These are phyloP conservation scores for Meleagris gallopavo DNA, from an alignment of 2,113 vertebrate genomes.

Conservation along the genomic window DNA sequence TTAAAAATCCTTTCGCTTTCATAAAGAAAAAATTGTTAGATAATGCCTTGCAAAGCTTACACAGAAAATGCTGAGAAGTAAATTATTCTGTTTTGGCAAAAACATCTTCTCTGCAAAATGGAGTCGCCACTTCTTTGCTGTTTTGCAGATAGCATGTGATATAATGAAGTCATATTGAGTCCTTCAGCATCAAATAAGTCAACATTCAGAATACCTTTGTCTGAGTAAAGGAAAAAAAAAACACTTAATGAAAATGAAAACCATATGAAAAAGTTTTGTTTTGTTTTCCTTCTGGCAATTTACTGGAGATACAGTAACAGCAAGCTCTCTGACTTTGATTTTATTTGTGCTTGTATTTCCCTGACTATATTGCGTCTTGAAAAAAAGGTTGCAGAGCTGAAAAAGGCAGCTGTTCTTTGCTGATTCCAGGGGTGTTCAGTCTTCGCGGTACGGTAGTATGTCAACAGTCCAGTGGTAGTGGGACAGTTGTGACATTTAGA, in stretches of 20 bases:
- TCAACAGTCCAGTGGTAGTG: conserved; percentile 24
- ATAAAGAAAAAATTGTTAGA: conserved; percentile 38
- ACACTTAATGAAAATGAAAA: conserved; percentile 12
- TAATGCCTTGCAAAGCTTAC: conserved; percentile 69
- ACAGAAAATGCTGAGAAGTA: conserved; percentile 10
- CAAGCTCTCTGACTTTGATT: neutral
- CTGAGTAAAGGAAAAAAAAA: conserved; percentile 16
- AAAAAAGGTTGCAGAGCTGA: conserved; percentile 20
- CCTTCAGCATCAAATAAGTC: conserved; percentile 18
- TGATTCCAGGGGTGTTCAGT: conserved; percentile 40
- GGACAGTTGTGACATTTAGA: neutral
- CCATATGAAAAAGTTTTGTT: neutral
- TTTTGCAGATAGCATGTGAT: conserved; percentile 30
- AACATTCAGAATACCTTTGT: conserved; percentile 29
- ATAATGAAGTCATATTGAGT: conserved; percentile 15
- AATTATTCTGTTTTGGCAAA: conserved; percentile 46
- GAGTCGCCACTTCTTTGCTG: conserved; percentile 62
- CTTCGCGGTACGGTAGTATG: conserved; percentile 35
- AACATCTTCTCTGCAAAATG: conserved; percentile 28
- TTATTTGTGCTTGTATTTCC: conserved; percentile 56
- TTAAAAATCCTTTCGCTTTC: conserved; percentile 83
- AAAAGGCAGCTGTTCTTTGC: conserved; percentile 52
- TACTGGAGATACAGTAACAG: neutral
- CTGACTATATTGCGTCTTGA: neutral
- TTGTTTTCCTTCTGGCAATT: conserved; percentile 10